Evolutionary conservation across 2,113 vertebrate species (phyloP).

Genomic region (Dromaius novaehollandiae): DNA sequence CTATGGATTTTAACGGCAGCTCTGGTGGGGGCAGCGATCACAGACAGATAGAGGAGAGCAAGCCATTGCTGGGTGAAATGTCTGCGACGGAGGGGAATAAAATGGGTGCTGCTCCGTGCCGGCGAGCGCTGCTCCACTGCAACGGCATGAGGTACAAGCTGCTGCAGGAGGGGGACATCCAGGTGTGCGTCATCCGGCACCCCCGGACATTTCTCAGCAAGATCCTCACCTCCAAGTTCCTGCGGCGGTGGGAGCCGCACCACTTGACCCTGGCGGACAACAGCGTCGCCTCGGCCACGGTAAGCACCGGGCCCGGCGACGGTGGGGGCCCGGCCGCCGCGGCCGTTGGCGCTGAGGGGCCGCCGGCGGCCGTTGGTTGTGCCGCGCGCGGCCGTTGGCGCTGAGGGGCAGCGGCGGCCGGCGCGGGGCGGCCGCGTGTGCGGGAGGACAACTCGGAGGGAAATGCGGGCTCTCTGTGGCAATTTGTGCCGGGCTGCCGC

Average conservation of each 20-base stretch:
- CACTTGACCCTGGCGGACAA: constrained; percentile 92
- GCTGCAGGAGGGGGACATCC: constrained; percentile 97
- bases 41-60: constrained; percentile 90
- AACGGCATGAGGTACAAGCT: constrained; percentile 96
- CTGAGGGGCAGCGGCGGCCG: too few relatives aligned
- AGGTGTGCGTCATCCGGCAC: constrained; percentile 96
- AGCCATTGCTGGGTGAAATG: constrained; percentile 90
- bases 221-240: constrained; percentile 96
- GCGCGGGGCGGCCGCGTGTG: too few relatives aligned
- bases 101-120: constrained; percentile 88
- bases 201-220: constrained; percentile 98
- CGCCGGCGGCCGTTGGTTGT: background rate
- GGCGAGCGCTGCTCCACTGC: constrained; percentile 87
- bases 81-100: constrained; percentile 84
- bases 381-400: too few relatives aligned
- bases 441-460: too few relatives aligned
- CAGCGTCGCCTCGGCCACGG: constrained; percentile 94
- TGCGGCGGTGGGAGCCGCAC: constrained; percentile 97
- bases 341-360: background rate
- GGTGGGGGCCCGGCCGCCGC: background rate
- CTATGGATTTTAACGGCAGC: constrained; percentile 89
- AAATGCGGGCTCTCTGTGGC: too few relatives aligned
- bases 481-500: background rate
- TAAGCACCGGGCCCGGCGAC: constrained; percentile 71
- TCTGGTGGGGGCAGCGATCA: constrained; percentile 84